Conservation (phyloP, 2,888 invertebrate genomes). For the Amphiduros pacificus region DNA sequence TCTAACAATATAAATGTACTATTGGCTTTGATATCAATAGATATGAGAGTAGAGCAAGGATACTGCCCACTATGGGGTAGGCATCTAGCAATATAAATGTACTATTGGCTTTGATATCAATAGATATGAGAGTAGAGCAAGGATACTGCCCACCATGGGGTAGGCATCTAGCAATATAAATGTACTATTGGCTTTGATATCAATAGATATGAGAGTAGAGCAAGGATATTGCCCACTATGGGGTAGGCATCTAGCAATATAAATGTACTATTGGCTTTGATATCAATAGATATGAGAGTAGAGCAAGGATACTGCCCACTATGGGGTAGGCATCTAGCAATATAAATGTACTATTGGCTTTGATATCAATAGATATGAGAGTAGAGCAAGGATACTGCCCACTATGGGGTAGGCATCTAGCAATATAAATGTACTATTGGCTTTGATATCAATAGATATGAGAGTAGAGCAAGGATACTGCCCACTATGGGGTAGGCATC, state of each 20-base stretch:
- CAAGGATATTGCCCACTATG: conserved; percentile 36
- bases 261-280: not conserved
- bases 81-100: conserved; percentile 27
- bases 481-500: conserved; percentile 40
- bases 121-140: not conserved
- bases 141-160: conserved; percentile 37
- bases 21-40: not conserved
- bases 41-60: conserved; percentile 15
- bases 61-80: conserved; percentile 40
- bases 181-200: not conserved
- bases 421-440: not conserved
- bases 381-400: conserved; percentile 33
- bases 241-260: conserved; percentile 35
- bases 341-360: not conserved
- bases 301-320: conserved; percentile 34
- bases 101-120: not conserved
- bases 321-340: conserved; percentile 37
- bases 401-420: conserved; percentile 38
- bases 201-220: not conserved
- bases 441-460: not conserved
- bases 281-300: not conserved
- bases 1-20: conserved; percentile 17
- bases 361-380: not conserved
- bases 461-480: conserved; percentile 31
- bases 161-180: conserved; percentile 33